phyloP scores from a whole-genome alignment of 2,113 vertebrate genomes.

The Oreochromis aureus region DNA sequence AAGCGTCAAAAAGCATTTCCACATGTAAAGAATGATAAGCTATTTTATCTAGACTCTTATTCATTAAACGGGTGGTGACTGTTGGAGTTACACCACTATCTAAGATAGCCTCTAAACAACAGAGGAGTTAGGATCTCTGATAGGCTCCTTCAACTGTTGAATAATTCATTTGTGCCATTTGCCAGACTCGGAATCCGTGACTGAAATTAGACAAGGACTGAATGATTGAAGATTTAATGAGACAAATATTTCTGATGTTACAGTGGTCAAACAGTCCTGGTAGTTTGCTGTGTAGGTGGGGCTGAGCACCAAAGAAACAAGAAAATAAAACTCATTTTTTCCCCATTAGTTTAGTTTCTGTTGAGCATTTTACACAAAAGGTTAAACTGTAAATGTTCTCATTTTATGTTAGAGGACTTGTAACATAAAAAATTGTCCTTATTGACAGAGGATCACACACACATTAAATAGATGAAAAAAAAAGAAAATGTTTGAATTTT shows the following conservation, averaged over 20 bases:
- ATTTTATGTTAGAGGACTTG: too few species aligned
- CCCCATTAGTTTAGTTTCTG: not conserved
- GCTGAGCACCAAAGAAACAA: not conserved
- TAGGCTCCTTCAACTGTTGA: conserved; percentile 19
- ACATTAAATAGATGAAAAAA: accelerated
- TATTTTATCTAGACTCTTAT: conserved; percentile 23
- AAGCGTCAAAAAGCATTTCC: conserved; percentile 1
- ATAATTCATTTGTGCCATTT: conserved; percentile 52
- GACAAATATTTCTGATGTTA: not conserved
- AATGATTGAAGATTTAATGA: conserved; percentile 3
- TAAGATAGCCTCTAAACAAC: conserved; percentile 22
- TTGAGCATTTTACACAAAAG: not conserved
- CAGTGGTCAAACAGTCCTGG: not conserved
- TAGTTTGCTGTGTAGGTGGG: not conserved
- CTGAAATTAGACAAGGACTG: not conserved
- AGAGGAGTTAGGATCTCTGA: conserved; percentile 19
- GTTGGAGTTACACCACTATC: conserved; percentile 18
- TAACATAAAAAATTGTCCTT: too few species aligned
- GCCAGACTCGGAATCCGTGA: not conserved
- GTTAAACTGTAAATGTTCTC: too few species aligned
- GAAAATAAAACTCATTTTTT: not conserved
- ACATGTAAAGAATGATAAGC: conserved; percentile 22
- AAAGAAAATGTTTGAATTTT: not conserved
- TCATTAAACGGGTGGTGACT: conserved; percentile 27
- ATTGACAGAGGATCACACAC: too few species aligned